Base-by-base conservation (phyloP, 2,113 vertebrate species). In the Amblyornis subalaris region DNA sequence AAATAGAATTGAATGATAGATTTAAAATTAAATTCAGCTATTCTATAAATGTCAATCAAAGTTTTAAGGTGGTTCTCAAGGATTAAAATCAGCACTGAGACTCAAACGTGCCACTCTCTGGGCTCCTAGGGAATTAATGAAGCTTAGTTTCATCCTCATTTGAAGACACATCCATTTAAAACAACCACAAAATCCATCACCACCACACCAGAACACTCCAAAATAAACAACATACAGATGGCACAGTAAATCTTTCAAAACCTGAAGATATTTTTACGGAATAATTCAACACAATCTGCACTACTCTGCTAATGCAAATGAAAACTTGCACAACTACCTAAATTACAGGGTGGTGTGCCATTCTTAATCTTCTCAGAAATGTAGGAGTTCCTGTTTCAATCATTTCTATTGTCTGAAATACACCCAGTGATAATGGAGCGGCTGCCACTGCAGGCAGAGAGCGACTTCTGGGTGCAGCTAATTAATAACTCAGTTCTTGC, bases 281-380 rank as follows among this genome's bases (percentile, higher is more conserved):
- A 67, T 55, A 95, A 89, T 85, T 89, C 66, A 91, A 83, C 55
- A 51, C 58, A 85, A 94, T 86, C 53, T 93, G 53, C 66, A 58
- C 81, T 45, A 18, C 87, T 90, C 90, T 93, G 64, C 77, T 95
- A 64, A 93, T 80, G 95, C 91, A 96, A 95, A 96, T 96, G 87
- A 72, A 95, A 94, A 91, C 89, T 83, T 92, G 91, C 94, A 95
- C 64, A 88, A 69, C 78, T 73, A 82, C 91, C 89, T 61, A 96
- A 97, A 94, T 96, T 91, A 94, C 95, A 97, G 96, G 97, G 95
- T 96, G 96, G 79, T 23, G 60, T 89, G 96, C 91, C 95, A 84
- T 73, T 96, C 93, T 92, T 94, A 51, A 84, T 93, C 90, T 95
- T 66, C 88, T 51, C 16, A 92, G 73, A 88, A 94, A 91, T 82